These are phyloP conservation scores for Fukomys damarensis DNA, from an alignment of 2,113 vertebrate species.

Conservation along the genomic window DNA sequence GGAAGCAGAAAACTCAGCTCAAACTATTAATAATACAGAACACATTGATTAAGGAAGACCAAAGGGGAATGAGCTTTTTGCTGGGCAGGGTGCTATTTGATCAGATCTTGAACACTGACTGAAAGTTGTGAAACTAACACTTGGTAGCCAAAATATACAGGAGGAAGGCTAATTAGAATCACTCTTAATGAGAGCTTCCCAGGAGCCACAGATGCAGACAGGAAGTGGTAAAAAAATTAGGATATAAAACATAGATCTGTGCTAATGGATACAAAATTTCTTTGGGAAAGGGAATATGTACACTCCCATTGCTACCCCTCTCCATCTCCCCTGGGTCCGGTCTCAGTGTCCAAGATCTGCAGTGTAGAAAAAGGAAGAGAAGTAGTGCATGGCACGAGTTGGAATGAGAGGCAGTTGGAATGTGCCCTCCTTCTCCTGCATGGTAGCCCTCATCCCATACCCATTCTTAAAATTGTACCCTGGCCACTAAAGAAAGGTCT, in stretches of 20 bases:
- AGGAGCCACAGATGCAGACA: not conserved
- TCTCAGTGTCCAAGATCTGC: not conserved
- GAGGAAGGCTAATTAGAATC: not conserved
- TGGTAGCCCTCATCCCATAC: fast-evolving
- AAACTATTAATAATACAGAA: not conserved
- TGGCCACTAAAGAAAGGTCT: not conserved
- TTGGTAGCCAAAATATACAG: not conserved
- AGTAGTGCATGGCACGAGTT: not conserved
- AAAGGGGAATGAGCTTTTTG: not conserved
- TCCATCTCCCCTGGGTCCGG: not conserved
- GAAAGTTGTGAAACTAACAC: not conserved
- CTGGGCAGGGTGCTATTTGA: not conserved
- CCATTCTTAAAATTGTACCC: not conserved
- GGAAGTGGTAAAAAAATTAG: not conserved
- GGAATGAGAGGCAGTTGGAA: no score
- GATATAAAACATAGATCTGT: not conserved
- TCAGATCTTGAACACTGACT: not conserved
- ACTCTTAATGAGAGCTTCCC: not conserved
- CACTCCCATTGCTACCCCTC: fast-evolving
- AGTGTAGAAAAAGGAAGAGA: not conserved
- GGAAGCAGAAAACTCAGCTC: not conserved
- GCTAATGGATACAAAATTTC: not conserved
- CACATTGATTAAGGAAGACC: not conserved
- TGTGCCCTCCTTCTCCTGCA: fast-evolving
- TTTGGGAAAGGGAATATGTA: fast-evolving